phyloP scores from a whole-genome alignment of 2,888 invertebrate genomes.

The Hirtodrosophila trivittata region DNA sequence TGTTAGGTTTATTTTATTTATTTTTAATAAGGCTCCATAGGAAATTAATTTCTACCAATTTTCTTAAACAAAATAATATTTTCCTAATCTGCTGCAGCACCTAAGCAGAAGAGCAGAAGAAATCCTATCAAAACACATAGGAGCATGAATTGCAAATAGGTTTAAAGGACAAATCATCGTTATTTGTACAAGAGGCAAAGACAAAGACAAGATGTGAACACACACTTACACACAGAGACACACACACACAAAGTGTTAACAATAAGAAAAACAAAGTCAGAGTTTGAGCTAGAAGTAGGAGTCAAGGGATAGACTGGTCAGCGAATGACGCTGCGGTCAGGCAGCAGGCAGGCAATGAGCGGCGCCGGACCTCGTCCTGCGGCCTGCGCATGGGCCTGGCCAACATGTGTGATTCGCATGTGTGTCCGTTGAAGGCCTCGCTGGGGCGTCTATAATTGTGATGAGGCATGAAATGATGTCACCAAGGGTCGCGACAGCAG shows the following conservation, averaged over 20 bases:
- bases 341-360: constrained; percentile 25
- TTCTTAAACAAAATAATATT: constrained; percentile 71
- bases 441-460: constrained; percentile 71
- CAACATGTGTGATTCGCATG: constrained; percentile 77
- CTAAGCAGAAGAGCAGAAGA: constrained; percentile 42
- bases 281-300: constrained; percentile 9
- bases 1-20: constrained; percentile 63
- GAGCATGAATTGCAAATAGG: constrained; percentile 78
- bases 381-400: constrained; percentile 51
- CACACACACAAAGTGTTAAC: constrained; percentile 59
- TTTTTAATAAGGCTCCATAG: constrained; percentile 76
- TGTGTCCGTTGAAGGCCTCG: constrained; percentile 39
- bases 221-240: constrained; percentile 24
- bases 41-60: constrained; percentile 79
- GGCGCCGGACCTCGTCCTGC: constrained; percentile 29
- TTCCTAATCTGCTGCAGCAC: constrained; percentile 62
- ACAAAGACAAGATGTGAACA: constrained; percentile 7
- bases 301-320: not conserved
- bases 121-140: constrained; percentile 78
- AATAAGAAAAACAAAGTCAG: constrained; percentile 73
- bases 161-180: constrained; percentile 69
- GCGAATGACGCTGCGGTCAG: not conserved
- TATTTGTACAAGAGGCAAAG: constrained; percentile 71
- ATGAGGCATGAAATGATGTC: constrained; percentile 82
- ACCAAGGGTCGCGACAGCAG: constrained; percentile 68